A percentile compares a stretch with the other conserved stretches of the same genome.
Conservation (phyloP, 2,888 invertebrate genomes). For the Tachystola acroxantha region DNA sequence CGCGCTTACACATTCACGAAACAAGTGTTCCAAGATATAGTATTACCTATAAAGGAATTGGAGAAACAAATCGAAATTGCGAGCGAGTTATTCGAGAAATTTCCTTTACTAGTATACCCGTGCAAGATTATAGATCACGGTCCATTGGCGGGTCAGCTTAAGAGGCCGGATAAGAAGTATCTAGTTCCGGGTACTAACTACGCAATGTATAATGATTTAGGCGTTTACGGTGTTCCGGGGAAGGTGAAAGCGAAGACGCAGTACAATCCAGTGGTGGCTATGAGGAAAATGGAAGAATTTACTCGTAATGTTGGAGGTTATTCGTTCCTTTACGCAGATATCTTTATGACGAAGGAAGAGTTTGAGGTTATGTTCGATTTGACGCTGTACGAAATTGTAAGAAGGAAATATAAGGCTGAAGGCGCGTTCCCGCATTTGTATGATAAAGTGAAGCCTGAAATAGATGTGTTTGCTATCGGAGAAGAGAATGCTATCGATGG, state of each 20-base stretch:
- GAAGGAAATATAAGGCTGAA: constrained; percentile 77
- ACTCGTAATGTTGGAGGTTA: constrained; percentile 82
- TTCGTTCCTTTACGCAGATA: constrained; percentile 84
- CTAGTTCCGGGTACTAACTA: constrained; percentile 81
- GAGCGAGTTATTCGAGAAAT: constrained; percentile 80
- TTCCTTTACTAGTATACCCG: constrained; percentile 83
- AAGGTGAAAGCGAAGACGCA: constrained; percentile 77
- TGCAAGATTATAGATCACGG: constrained; percentile 82
- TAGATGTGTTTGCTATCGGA: constrained; percentile 80
- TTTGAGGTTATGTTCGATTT: constrained; percentile 84
- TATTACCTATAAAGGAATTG: constrained; percentile 80
- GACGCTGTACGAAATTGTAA: constrained; percentile 78
- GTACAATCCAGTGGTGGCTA: constrained; percentile 81
- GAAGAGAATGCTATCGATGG: constrained; percentile 33
- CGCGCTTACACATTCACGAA: constrained; percentile 83
- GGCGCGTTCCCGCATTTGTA: constrained; percentile 81
- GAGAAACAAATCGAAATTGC: constrained; percentile 80
- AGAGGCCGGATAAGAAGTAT: constrained; percentile 74
- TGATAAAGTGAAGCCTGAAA: constrained; percentile 82
- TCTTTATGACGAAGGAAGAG: constrained; percentile 81
- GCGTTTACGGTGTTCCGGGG: constrained; percentile 84
- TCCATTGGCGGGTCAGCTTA: constrained; percentile 76
- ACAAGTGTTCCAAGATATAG: constrained; percentile 85
- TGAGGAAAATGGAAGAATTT: constrained; percentile 84
- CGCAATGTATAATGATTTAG: constrained; percentile 84